phyloP scores from a whole-genome alignment of 2,888 invertebrate genomes.

The Incurvaria masculella region DNA sequence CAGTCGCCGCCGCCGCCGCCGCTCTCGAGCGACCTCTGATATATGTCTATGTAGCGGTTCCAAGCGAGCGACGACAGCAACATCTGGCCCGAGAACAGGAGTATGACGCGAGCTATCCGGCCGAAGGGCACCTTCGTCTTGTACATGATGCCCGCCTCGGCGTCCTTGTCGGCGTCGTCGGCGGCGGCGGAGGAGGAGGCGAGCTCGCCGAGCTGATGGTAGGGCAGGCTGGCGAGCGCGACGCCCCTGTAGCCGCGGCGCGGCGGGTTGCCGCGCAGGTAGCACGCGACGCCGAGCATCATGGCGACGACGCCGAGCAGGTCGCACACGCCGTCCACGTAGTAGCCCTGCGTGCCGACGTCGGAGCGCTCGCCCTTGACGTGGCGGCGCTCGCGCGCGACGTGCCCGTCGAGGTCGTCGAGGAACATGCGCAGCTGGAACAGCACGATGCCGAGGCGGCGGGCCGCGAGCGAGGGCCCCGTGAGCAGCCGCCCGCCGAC shows the following conservation, averaged over 20 bases:
- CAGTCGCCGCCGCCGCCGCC: conserved; percentile 48
- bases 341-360: conserved; percentile 77
- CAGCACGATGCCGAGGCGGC: conserved; percentile 71
- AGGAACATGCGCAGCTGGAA: conserved; percentile 80
- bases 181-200: conserved; percentile 33
- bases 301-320: conserved; percentile 71
- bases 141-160: conserved; percentile 57
- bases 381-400: conserved; percentile 73
- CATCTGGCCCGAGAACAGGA: conserved; percentile 68
- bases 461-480: conserved; percentile 65
- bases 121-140: conserved; percentile 67
- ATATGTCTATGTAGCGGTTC: conserved; percentile 81
- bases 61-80: conserved; percentile 73
- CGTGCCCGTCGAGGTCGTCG: conserved; percentile 84
- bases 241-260: conserved; percentile 65
- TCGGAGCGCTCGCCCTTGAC: conserved; percentile 75
- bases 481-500: conserved; percentile 72
- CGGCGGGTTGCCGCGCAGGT: conserved; percentile 69
- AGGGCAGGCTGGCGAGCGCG: conserved; percentile 58
- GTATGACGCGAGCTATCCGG: conserved; percentile 62
- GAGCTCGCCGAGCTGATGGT: conserved; percentile 44
- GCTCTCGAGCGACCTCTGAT: conserved; percentile 72
- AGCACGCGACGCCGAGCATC: conserved; percentile 65
- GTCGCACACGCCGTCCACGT: conserved; percentile 81
- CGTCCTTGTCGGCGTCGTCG: conserved; percentile 36